phyloP scores from a whole-genome alignment of 2,888 invertebrate genomes.

The Drosophila kuntzei region DNA sequence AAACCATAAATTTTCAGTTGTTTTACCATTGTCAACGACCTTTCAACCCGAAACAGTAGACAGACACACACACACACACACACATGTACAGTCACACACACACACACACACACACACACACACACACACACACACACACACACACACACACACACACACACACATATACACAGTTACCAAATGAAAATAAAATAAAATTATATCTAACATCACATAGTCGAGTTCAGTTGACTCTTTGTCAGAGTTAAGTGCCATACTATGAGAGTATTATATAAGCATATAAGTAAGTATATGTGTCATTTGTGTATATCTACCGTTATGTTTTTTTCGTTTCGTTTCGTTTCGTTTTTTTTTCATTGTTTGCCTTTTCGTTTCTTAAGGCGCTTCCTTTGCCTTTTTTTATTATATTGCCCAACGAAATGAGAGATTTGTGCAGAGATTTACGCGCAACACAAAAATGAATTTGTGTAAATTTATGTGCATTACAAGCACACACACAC shows the following conservation, averaged over 20 bases:
- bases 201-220: conserved; percentile 63
- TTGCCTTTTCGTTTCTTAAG: conserved; percentile 48
- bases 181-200: conserved; percentile 56
- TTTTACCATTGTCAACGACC: conserved; percentile 66
- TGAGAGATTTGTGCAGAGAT: conserved; percentile 76
- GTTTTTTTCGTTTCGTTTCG: conserved; percentile 36
- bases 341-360: conserved; percentile 29
- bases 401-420: conserved; percentile 47
- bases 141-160: background rate
- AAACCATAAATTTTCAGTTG: conserved; percentile 73
- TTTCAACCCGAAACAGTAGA: conserved; percentile 43
- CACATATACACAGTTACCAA: conserved; percentile 7
- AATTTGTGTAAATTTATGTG: conserved; percentile 75
- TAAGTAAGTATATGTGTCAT: conserved; percentile 33
- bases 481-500: conserved; percentile 50
- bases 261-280: conserved; percentile 54
- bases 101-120: conserved; percentile 1
- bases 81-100: background rate
- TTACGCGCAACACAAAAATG: conserved; percentile 72
- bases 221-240: conserved; percentile 65
- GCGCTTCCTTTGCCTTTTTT: conserved; percentile 30
- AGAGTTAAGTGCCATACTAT: conserved; percentile 64
- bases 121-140: conserved; percentile 2
- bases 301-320: conserved; percentile 20
- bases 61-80: conserved; percentile 3